Conservation (phyloP, 2,888 invertebrate genomes). For the Clistopyga incitator region DNA sequence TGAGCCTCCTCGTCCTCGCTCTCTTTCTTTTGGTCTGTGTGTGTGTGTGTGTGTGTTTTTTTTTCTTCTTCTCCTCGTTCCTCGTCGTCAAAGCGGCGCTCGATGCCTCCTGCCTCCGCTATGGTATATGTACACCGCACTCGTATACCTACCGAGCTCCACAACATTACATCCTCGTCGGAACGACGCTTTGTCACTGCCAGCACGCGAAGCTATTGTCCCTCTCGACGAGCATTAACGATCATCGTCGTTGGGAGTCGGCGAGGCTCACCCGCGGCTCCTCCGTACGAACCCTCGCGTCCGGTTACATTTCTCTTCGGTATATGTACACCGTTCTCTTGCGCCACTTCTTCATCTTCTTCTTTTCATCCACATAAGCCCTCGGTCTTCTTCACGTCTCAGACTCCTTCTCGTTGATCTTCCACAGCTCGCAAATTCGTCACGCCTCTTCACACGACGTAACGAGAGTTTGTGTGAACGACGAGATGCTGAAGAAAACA, state of each 20-base stretch:
- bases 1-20: constrained; percentile 20
- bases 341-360: constrained; percentile 45
- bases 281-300: constrained; percentile 25
- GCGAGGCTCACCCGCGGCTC: constrained; percentile 25
- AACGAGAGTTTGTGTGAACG: constrained; percentile 26
- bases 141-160: constrained; percentile 37
- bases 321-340: background rate
- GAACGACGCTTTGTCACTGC: constrained; percentile 67
- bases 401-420: constrained; percentile 51
- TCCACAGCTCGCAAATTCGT: constrained; percentile 39
- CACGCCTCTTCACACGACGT: constrained; percentile 27
- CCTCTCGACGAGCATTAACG: constrained; percentile 64
- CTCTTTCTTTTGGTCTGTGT: constrained; percentile 18
- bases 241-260: constrained; percentile 64
- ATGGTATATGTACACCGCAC: background rate
- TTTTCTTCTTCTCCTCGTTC: background rate
- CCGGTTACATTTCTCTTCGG: constrained; percentile 28
- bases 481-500: background rate
- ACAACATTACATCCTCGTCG: constrained; percentile 55
- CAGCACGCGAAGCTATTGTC: constrained; percentile 67
- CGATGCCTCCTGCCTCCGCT: constrained; percentile 19
- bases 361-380: constrained; percentile 33
- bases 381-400: constrained; percentile 25
- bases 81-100: constrained; percentile 42
- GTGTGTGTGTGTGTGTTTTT: no score